Evolutionary conservation across 2,113 vertebrate genomes (phyloP), one percentile per base, ranked within the genome.

Genomic region (Leptobrachium ailaonicum): DNA sequence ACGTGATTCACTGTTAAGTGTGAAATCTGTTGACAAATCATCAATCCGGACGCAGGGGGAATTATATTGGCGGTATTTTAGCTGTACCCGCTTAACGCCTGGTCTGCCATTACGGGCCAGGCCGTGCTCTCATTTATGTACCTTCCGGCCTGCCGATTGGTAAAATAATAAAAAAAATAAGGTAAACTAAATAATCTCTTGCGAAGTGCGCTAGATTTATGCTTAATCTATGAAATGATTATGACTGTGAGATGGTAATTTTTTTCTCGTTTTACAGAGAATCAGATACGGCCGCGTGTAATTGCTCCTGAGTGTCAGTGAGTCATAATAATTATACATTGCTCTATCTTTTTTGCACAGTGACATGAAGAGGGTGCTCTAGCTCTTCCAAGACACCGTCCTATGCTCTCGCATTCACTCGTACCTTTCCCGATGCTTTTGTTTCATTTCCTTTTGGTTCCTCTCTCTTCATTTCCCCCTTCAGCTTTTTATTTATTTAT

Each of bases 311-410:
- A 14, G 6, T 53, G 44, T 72, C 63, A 68, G 32, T 5, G 42
- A 75, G 60, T 13, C 69, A 62, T 58, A 14, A 58, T 50, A 66
- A 63, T 79, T 64, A 32, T 41, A 13, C 53, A 67, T 50, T 73
- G 45, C 20, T 74, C 88, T 89, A 88, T 90, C 88, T 4, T 95
- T 4, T 95, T 91, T 90, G 88, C 87, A 86, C 85, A 89, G 88
- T 90, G 92, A 88, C 96, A 97, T 95, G 94, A 96, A 98, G 96
- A 97, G 95, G 96, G 96, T 95, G 96, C 97, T 97, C 90, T 95
- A 90, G 94, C 93, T 95, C 96, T 96, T 95, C 91, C 66, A 87
- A 95, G 89, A 86, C 13, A 11, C 82, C 20, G 20, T 32, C 20
- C 89, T 41, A 88, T 89, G 83, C 84, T 81, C 77, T 71, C 40